phyloP scores from a whole-genome alignment of 2,113 vertebrate species.

The Columba livia region DNA sequence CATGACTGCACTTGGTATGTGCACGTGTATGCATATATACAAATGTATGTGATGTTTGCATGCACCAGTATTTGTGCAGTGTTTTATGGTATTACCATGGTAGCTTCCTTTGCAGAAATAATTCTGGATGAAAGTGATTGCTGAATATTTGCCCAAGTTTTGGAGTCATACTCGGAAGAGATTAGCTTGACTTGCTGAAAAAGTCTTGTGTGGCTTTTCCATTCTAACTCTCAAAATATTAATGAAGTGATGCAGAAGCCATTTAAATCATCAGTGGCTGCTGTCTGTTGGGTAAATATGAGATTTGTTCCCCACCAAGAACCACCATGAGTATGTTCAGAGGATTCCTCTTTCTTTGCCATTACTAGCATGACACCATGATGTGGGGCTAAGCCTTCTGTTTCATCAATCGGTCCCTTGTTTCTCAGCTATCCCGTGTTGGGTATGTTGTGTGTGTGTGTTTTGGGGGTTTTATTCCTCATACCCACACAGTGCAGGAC shows the following conservation, averaged over 20 bases:
- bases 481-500: not conserved
- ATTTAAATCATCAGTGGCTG: not conserved
- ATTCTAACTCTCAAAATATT: not conserved
- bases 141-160: not conserved
- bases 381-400: too few relatives aligned
- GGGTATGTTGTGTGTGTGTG: too few relatives aligned
- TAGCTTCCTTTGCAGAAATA: not conserved
- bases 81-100: not conserved
- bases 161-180: not conserved
- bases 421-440: not conserved
- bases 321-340: not conserved
- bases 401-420: rapidly evolving
- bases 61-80: not conserved
- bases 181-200: not conserved
- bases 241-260: not conserved
- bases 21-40: too few relatives aligned
- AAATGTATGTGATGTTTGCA: not conserved
- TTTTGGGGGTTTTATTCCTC: too few relatives aligned
- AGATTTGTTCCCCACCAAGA: not conserved
- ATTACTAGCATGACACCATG: too few relatives aligned
- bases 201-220: not conserved
- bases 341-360: not conserved
- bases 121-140: not conserved
- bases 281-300: not conserved
- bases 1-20: not conserved